Evolutionary conservation across 2,113 vertebrate species (phyloP), one percentile per base, ranked within the genome.

Genomic region (Phycodurus eques): DNA sequence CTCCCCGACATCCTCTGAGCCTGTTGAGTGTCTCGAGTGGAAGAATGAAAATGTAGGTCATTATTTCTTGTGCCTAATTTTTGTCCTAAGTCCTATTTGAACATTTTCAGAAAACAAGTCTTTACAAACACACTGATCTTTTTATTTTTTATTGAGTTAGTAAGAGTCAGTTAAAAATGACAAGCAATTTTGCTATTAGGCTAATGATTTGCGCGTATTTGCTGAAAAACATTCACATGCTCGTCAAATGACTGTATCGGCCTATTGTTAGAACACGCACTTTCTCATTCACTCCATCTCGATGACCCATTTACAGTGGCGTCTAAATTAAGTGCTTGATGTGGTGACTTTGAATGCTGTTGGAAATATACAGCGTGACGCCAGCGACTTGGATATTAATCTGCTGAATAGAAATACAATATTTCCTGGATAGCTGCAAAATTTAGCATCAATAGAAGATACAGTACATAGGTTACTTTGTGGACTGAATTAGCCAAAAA

Each of bases 281-380:
- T 54, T 49, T 75, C 54, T 46, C 42, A 22, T 70, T 63, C 57
- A 46, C 65, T 66, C 76, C 59, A 62, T 61, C 64, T 69, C 43
- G 33, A 44, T 90, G 88, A 90, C 88, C 86, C 84, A 89, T 89
- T 90, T 90, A 81, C 76, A 75, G 63, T 61, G 47, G 17, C 3
- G 64, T 77, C 67, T 71, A 68, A 77, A 75, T 80, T 69, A 77
- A 83, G 77, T 75, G 80, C 63, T 72, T 42, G 79, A 68, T 10
- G 57, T 77, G 78, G 77, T 80, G 74, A 59, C 49, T 62, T 57
- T 63, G 54, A 63, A 60, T n/a, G 46, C 53, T 69, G 46, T 15
- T 49, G 20, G 35, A 71, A 69, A 39, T 46, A 66, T 64, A 47
- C 53, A 12, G 31, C 8, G 4, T 61, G 59, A 61, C 31, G 7